phyloP scores from a whole-genome alignment of 2,888 invertebrate genomes.

The Ethmia dodecea region DNA sequence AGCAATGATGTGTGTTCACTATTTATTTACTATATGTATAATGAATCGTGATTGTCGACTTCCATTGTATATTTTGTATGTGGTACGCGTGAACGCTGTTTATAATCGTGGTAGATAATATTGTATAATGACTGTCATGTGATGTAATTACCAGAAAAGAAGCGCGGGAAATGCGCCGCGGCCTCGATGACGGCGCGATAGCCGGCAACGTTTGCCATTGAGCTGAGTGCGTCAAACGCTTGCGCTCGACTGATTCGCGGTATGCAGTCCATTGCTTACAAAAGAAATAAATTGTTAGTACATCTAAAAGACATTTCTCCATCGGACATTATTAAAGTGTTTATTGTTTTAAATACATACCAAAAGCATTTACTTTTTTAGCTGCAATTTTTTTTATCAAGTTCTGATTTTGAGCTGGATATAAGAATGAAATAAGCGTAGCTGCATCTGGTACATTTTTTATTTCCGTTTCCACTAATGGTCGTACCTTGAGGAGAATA shows the following conservation, averaged over 20 bases:
- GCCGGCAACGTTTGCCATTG: constrained; percentile 94
- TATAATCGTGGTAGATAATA: too few relatives aligned
- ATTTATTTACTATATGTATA: too few relatives aligned
- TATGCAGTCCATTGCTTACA: constrained; percentile 89
- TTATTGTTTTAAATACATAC: constrained; percentile 60
- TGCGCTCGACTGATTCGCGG: constrained; percentile 93
- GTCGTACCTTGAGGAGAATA: constrained; percentile 88
- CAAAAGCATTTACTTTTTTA: constrained; percentile 88
- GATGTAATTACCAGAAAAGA: constrained; percentile 87
- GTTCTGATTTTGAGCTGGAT: constrained; percentile 89
- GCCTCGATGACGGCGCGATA: constrained; percentile 94
- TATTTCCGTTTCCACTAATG: constrained; percentile 82
- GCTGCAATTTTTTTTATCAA: constrained; percentile 83
- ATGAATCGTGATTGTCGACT: too few relatives aligned
- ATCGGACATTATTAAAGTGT: too few relatives aligned
- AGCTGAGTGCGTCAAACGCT: constrained; percentile 92
- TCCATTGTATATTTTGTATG: too few relatives aligned
- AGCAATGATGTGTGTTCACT: too few relatives aligned
- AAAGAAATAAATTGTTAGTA: background rate
- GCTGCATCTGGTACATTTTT: constrained; percentile 80
- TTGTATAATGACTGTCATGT: too few relatives aligned
- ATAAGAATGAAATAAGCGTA: constrained; percentile 89
- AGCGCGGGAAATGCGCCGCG: constrained; percentile 92
- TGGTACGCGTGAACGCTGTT: too few relatives aligned
- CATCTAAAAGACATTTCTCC: too few relatives aligned